Conservation (phyloP, 2,888 invertebrate genomes). For the Lithophane semibrunnea region DNA sequence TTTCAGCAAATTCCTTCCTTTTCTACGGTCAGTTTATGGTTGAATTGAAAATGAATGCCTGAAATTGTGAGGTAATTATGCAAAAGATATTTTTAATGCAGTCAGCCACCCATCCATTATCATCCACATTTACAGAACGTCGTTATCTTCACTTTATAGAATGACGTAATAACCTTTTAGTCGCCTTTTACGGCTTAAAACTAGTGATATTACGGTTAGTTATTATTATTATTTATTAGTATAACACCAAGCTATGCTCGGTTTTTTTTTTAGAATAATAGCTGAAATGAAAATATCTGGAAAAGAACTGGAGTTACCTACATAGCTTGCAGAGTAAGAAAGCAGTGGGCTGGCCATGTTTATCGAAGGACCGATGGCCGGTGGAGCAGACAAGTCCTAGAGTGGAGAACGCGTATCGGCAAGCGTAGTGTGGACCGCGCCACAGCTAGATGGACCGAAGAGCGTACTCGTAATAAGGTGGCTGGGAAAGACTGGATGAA, state of each 20-base stretch:
- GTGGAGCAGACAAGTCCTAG: too few species aligned
- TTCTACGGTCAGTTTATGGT: neutral
- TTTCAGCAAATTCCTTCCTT: rapidly evolving
- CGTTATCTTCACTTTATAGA: neutral
- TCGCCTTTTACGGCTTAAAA: neutral
- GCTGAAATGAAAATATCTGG: too few species aligned
- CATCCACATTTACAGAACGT: neutral
- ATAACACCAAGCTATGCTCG: too few species aligned
- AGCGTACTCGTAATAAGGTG: neutral
- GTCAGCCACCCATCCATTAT: neutral
- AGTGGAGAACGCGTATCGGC: neutral
- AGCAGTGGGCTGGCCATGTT: too few species aligned
- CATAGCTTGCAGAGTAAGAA: too few species aligned
- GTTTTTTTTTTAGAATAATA: too few species aligned
- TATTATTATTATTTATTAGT: too few species aligned
- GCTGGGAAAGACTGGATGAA: neutral
- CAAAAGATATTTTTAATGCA: neutral
- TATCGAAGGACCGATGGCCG: too few species aligned
- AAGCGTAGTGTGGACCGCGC: neutral
- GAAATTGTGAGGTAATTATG: neutral
- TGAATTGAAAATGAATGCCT: neutral
- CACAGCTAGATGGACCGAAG: neutral
- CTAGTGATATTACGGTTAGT: too few species aligned
- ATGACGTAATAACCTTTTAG: neutral
- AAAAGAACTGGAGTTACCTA: too few species aligned